These are phyloP conservation scores for Achatina immaculata DNA, from an alignment of 1,140 invertebrate genomes.

Conservation along the genomic window DNA sequence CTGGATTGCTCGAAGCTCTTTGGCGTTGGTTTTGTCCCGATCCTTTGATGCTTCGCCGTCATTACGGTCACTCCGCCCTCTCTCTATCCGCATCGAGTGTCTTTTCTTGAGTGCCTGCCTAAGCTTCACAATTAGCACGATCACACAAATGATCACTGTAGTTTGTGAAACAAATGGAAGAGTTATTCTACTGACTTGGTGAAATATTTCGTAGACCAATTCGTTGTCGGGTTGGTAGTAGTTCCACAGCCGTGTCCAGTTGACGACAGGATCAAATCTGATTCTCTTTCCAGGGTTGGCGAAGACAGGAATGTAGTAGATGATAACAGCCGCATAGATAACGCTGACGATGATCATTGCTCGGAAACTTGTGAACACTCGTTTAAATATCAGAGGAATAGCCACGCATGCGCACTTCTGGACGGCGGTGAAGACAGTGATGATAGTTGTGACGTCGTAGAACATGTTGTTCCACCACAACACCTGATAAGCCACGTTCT, in stretches of 20 bases:
- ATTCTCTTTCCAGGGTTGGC: not conserved
- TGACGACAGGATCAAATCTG: not conserved
- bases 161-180: conserved; percentile 18
- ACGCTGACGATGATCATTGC: not conserved
- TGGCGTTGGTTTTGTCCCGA: not conserved
- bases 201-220: not conserved
- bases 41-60: not conserved
- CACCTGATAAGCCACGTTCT: not conserved
- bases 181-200: not conserved
- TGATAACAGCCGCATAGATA: not conserved
- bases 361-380: not conserved
- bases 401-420: conserved; percentile 15
- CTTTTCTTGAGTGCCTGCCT: not conserved
- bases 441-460: not conserved
- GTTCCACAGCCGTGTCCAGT: not conserved
- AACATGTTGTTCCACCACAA: not conserved
- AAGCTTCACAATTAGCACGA: conserved; percentile 13
- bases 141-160: conserved; percentile 27
- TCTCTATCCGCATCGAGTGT: not conserved
- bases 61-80: no score
- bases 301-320: not conserved
- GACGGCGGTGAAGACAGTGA: not conserved
- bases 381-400: not conserved
- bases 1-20: conserved; percentile 11
- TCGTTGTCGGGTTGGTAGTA: not conserved